Base-by-base conservation (phyloP, 23 tunicate genomes). In the Ascidia mentula region DNA sequence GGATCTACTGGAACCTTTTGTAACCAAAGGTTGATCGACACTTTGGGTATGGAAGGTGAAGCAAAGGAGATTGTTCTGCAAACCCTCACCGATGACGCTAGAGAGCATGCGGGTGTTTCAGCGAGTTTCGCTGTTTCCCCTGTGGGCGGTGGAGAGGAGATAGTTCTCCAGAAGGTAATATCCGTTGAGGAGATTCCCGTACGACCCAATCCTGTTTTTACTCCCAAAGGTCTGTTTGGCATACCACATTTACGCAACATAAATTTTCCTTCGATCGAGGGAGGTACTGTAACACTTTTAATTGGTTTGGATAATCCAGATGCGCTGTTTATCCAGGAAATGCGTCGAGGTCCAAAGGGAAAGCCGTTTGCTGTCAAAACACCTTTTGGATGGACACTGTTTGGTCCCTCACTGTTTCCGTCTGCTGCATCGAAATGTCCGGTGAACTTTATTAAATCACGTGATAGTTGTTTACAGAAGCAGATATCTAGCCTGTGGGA, bases 1-100 rank as follows among this genome's bases (percentile, higher is more conserved):
- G 75, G 75, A 4, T 71, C 75, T 3, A 71, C 75, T 6, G 38
- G 39, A 34, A 71, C 75, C 3, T 71, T 71, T 36, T 71, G 75
- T 71, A 35, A 71, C 39, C 75, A 18, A 35, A 71, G 75, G 13
- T 36, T 71, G 8, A 71, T 71, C 13, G 35, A 71, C 34, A 31
- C 38, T 6, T 12, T 71, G 75, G 13, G 40, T n/a, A 71, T 71
- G 38, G 35, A 34, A 34, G 75, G 75, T 18, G 40, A 71, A 71
- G 9, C 39, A 2, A 71, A 35, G 65, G 65, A 53, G 65, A 53
- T 53, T 5, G 65, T 53, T 53, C 53, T 42, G 15, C 12, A 9
- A 42, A 42, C 53, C 53, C n/a, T n/a, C n/a, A n/a, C n/a, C n/a
- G n/a, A n/a, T n/a, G n/a, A n/a, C n/a, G n/a, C n/a, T n/a, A n/a